Evolutionary conservation across 2,113 vertebrate genomes (phyloP), one percentile per base, ranked within the genome.

Genomic region (Albula goreensis): DNA sequence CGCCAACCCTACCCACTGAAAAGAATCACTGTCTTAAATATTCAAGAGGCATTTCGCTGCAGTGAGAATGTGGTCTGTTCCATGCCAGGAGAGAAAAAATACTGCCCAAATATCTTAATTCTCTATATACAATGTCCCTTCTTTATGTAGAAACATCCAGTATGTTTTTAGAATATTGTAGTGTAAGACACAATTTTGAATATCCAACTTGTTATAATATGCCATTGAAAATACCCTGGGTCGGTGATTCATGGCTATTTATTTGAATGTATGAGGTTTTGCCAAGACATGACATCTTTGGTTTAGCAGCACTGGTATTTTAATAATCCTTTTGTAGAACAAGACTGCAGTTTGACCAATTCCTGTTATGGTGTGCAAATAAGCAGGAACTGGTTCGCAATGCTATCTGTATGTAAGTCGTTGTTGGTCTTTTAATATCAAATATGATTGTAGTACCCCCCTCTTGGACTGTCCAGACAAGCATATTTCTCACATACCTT

Each of bases 11-110:
- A 74, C 70, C 5, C 9, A 7, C 10, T 74, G n/a, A 31, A 74
- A 31, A 31, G n/a, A 31, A 74, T 74, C 22, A 8, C 56, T 15
- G 19, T 25, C 5, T 31, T 74, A n/a, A 74, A n/a, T 74, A 74
- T 74, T 74, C 70, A 74, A n/a, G 5, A 74, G n/a, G 70, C n/a
- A 31, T 74, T 74, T 74, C 31, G 70, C 70, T 74, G 70, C 70
- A 74, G 70, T 74, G 31, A n/a, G 70, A 74, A 74, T 74, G 70
- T 74, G n/a, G 70, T 22, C 70, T 74, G 22, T 7, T 22, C 63
- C 63, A 1, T 22, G n/a, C 4, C 19, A 74, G 70, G 10, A 74
- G 19, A 22, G 17, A 17, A 10, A 7, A 66, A 12, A 12, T 56
- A 56, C 53, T 56, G 53, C 53, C 7, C 53, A 12, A 9, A 12